Conservation (phyloP, 2,797 vertebrate genomes). For the Acipenser transmontanus region DNA sequence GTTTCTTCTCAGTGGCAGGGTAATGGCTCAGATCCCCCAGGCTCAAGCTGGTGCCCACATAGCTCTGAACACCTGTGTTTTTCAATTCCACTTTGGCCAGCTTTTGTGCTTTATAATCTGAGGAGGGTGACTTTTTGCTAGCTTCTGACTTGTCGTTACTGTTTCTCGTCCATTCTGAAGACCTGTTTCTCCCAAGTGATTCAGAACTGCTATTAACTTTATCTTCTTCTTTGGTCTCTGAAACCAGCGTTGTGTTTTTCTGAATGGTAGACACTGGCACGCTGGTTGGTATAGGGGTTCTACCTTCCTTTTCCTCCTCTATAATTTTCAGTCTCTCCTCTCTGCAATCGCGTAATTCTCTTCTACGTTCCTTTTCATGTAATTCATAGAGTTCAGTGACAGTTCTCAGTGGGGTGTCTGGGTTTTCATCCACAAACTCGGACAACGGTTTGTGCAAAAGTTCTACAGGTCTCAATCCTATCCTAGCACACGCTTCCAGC, state of each 20-base stretch:
- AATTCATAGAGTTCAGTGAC: conserved; percentile 50
- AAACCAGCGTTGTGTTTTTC: too few species aligned
- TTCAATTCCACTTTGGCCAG: too few species aligned
- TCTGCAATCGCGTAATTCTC: conserved; percentile 41
- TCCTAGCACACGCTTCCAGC: conserved; percentile 37
- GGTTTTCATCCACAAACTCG: conserved; percentile 37
- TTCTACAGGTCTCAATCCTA: conserved; percentile 45
- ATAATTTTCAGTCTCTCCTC: conserved; percentile 40
- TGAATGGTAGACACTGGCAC: too few species aligned
- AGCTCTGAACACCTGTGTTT: too few species aligned
- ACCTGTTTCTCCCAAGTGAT: neutral
- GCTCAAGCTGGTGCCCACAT: conserved; percentile 37
- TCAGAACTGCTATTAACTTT: neutral
- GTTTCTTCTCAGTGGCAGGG: conserved; percentile 36
- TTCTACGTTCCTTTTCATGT: conserved; percentile 49
- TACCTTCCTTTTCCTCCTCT: too few species aligned
- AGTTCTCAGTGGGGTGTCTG: conserved; percentile 29
- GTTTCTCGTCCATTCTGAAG: conserved; percentile 24
- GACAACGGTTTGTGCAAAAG: conserved; percentile 54
- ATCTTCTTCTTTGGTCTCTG: neutral
- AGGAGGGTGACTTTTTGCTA: conserved; percentile 15
- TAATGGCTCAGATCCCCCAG: conserved; percentile 50
- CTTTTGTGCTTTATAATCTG: too few species aligned
- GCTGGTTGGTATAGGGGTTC: too few species aligned
- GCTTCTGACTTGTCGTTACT: conserved; percentile 22